A percentile compares a stretch with the other conserved stretches of the same genome.
Conservation (phyloP, 2,113 vertebrate genomes). For the Onychorhynchus coronatus region DNA sequence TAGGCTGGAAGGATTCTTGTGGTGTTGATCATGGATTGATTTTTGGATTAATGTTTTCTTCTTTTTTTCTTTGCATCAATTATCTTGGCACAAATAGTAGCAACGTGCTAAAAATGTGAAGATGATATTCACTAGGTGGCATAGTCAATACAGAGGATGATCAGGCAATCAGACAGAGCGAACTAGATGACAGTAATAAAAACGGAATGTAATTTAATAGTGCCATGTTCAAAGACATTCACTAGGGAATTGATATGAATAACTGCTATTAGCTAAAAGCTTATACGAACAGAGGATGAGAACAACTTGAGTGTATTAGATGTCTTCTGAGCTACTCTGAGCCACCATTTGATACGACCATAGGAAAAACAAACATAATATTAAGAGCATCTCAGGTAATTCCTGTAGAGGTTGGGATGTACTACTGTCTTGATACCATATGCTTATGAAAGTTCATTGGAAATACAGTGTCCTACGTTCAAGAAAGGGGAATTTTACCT, state of each 20-base stretch:
- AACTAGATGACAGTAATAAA: slow-evolving; percentile 5
- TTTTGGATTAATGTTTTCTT: neutral
- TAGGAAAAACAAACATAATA: neutral
- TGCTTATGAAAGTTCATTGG: neutral
- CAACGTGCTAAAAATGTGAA: neutral
- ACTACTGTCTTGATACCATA: neutral
- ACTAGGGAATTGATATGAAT: neutral
- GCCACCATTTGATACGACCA: neutral
- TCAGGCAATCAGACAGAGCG: neutral
- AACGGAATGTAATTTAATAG: slow-evolving; percentile 8
- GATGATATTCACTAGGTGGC: slow-evolving; percentile 4
- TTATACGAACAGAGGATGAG: neutral
- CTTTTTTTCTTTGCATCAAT: neutral
- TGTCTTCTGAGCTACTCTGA: neutral
- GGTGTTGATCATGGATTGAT: neutral
- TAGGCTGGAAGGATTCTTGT: neutral
- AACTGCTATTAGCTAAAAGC: slow-evolving; percentile 9
- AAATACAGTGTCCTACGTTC: neutral
- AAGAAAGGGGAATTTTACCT: neutral
- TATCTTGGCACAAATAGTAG: neutral
- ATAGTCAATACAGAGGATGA: neutral
- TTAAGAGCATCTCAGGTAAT: neutral
- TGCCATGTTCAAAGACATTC: neutral
- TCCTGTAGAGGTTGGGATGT: neutral
- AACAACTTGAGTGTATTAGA: neutral